Conservation (phyloP, 2,797 vertebrate genomes). For the Cossypha heuglini region DNA sequence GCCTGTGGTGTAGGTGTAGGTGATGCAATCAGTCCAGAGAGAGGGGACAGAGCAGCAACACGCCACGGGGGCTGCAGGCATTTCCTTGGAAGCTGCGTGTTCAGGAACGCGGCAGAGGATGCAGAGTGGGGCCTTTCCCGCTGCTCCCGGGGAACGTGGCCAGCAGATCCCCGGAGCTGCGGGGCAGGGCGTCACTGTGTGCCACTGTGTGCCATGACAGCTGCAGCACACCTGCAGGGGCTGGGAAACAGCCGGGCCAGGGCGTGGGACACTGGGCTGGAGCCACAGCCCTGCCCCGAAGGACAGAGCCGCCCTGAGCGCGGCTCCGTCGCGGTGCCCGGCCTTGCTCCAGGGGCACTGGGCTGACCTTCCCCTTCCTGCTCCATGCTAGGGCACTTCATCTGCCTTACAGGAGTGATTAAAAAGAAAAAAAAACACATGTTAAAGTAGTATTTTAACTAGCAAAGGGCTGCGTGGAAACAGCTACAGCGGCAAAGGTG, state of each 20-base stretch:
- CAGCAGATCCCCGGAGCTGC: rapidly evolving
- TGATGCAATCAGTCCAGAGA: background rate
- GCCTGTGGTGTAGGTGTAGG: background rate
- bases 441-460: background rate
- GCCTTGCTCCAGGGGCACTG: rapidly evolving
- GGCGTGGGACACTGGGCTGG: rapidly evolving
- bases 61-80: background rate
- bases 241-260: rapidly evolving
- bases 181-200: background rate
- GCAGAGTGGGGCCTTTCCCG: rapidly evolving
- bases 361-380: background rate
- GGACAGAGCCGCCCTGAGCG: rapidly evolving
- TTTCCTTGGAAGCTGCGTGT: background rate
- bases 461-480: background rate
- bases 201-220: background rate
- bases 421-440: rapidly evolving
- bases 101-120: rapidly evolving
- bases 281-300: rapidly evolving
- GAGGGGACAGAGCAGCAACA: background rate
- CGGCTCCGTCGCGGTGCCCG: background rate
- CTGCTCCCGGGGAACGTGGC: rapidly evolving
- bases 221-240: background rate
- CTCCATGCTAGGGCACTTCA: background rate
- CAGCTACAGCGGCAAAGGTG: background rate
- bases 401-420: too few species aligned